A percentile compares a stretch with the other conserved stretches of the same genome.
Evolutionary conservation across 2,888 invertebrate species (phyloP).

Genomic region (Dioctria linearis): DNA sequence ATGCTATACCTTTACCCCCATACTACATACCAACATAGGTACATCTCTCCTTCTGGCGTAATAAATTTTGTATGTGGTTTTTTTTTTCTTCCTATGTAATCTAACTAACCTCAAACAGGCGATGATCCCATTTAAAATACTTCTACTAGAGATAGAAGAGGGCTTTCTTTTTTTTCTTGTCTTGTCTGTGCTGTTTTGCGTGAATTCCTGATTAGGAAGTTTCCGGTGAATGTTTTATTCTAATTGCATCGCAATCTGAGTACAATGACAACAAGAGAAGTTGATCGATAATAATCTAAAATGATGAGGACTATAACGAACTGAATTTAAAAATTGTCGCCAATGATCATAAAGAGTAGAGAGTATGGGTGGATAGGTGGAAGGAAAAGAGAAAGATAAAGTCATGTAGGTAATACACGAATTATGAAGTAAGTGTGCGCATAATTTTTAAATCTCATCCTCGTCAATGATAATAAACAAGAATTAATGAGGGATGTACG

Average conservation of each 20-base stretch:
- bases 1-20: neutral
- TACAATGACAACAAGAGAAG: neutral
- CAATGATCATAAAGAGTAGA: conserved; percentile 33
- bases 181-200: conserved; percentile 15
- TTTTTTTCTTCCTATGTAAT: neutral
- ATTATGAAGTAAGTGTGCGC: too few relatives aligned
- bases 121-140: conserved; percentile 50
- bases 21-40: neutral
- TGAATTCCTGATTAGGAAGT: conserved; percentile 53
- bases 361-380: too few relatives aligned
- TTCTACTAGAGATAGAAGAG: neutral
- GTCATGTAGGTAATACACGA: too few relatives aligned
- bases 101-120: conserved; percentile 18
- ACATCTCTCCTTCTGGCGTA: neutral
- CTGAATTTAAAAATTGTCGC: conserved; percentile 45
- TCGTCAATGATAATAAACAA: too few relatives aligned
- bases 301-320: conserved; percentile 21
- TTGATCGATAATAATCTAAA: conserved; percentile 39
- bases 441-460: too few relatives aligned
- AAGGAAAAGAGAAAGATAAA: too few relatives aligned
- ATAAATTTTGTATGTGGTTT: neutral
- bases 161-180: conserved; percentile 7
- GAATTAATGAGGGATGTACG: too few relatives aligned
- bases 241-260: conserved; percentile 41
- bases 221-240: conserved; percentile 54